phyloP scores from a whole-genome alignment of 2,797 vertebrate species.

The Oreochromis mossambicus region DNA sequence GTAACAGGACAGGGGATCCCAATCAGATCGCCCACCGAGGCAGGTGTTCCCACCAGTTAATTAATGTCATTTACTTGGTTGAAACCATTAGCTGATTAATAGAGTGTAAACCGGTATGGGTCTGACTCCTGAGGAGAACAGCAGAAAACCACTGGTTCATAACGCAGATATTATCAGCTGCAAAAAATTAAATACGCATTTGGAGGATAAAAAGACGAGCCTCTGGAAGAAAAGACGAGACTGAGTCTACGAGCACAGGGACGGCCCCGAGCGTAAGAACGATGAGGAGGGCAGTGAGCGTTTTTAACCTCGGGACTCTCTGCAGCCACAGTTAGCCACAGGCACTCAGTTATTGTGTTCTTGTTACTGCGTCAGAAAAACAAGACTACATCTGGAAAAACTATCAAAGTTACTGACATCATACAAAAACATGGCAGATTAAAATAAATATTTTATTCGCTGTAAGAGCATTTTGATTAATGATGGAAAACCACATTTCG shows the following conservation, averaged over 20 bases:
- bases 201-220: background rate
- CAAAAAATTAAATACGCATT: background rate
- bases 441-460: background rate
- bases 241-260: fast-evolving
- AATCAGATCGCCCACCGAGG: background rate
- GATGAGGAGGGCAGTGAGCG: background rate
- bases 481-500: background rate
- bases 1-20: background rate
- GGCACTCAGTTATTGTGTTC: background rate
- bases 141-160: background rate
- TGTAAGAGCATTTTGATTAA: background rate
- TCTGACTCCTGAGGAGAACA: background rate
- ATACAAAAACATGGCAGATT: background rate
- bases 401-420: background rate
- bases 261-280: background rate
- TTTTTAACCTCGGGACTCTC: background rate
- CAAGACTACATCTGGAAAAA: background rate
- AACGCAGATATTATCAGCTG: background rate
- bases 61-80: background rate
- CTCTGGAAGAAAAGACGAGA: background rate
- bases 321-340: background rate
- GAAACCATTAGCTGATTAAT: background rate
- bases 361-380: background rate
- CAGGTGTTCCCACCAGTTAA: background rate
- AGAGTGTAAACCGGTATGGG: background rate